phyloP scores from a whole-genome alignment of 92 coral and sea anemone species.

The Pocillopora meandrina region DNA sequence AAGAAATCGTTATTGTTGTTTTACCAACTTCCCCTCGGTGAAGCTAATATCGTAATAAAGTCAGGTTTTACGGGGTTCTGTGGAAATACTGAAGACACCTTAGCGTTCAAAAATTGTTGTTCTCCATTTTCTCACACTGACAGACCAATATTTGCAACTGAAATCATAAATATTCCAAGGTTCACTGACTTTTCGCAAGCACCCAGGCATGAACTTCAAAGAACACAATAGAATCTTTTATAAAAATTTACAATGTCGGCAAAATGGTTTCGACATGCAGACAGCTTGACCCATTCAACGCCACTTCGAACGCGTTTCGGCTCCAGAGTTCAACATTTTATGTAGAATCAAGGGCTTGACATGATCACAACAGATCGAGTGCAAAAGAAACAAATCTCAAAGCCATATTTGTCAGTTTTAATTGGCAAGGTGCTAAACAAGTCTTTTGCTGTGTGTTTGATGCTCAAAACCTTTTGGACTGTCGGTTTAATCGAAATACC shows the following conservation, averaged over 20 bases:
- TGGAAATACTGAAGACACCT: background rate
- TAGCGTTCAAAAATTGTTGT: background rate
- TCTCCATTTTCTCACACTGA: background rate
- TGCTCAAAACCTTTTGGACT: background rate
- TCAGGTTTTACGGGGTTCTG: background rate
- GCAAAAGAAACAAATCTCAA: background rate
- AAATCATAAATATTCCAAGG: conserved; percentile 3
- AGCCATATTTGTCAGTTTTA: conserved; percentile 15
- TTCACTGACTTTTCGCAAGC: background rate
- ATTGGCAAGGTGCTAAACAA: conserved; percentile 9
- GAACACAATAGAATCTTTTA: conserved; percentile 23
- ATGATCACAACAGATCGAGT: conserved; percentile 1
- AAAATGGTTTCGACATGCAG: background rate
- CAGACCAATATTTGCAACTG: background rate
- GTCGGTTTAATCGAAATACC: background rate
- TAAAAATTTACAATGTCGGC: conserved; percentile 13
- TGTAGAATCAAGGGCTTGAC: background rate
- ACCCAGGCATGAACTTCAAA: conserved; percentile 16
- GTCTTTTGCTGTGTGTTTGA: background rate
- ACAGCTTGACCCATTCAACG: background rate
- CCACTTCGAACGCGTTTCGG: background rate
- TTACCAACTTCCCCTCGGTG: background rate
- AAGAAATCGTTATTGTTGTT: background rate
- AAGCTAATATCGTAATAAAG: background rate
- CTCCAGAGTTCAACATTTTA: background rate